Evolutionary conservation across 1,140 invertebrate species (phyloP), one percentile per base, ranked within the genome.

Genomic region (Augochlora pura): DNA sequence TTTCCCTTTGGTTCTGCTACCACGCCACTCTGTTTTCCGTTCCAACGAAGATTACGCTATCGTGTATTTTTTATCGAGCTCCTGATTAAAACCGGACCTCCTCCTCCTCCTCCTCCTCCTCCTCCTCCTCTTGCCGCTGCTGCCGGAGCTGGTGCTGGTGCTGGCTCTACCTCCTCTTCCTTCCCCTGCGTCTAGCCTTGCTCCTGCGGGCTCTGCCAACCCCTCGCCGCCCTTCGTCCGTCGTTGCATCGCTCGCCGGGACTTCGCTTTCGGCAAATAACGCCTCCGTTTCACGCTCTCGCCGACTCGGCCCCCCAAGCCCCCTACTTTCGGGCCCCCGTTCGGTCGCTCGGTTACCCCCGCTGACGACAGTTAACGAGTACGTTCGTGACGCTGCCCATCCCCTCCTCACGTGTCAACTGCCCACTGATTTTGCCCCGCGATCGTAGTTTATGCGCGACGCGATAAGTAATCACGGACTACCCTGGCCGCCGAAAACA

Each of bases 41-140:
- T 85, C 67, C 85, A 80, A 83, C 80, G 78, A 87, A 87, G 81
- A 87, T 87, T 88, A 88, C 86, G 86, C 77, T 84, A 88, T 87
- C 86, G 83, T 88, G 83, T 88, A 86, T 88, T 88, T 88, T 88
- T 88, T 88, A 88, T 87, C 84, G 82, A 74, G 63, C 63, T 78
- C 60, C 67, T 87, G 84, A 88, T 88, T 88, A 88, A 88, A 87
- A 87, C 84, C 78, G 77, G 84, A 86, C 78, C 76, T 72, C 83
- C 71, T 67, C 42, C 73, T 66, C 71, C 80, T 46, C 25, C 66
- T 25, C 4, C 27, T 25, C 60, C 73, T 57, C 60, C 9, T 12
- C 10, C 42, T 14, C 3, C 3, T 39, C 3, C 38, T 39, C 3
- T 39, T 3, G 42, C 42, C 12, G 42, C 42, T 42, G 42, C n/a